Conservation (phyloP, 2,113 vertebrate species). For the Dolichotis patagonum region DNA sequence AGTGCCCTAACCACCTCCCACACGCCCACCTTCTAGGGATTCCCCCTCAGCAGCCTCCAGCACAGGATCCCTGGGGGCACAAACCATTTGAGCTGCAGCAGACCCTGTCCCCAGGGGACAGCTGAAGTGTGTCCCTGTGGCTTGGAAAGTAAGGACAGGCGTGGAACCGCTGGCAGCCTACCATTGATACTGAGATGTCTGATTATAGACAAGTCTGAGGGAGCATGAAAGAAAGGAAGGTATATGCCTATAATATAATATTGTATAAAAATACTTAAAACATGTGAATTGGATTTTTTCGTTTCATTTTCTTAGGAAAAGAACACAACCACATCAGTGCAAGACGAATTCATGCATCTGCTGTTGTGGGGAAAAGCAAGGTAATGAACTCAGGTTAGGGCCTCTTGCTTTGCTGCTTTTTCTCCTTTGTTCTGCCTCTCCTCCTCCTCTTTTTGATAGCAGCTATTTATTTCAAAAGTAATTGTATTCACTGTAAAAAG, state of each 20-base stretch:
- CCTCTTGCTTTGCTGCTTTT: not conserved
- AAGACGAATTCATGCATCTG: slow-evolving; percentile 98
- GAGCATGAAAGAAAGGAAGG: not conserved
- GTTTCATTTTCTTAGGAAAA: slow-evolving; percentile 90
- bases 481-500: not conserved
- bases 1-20: not conserved
- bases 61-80: no score
- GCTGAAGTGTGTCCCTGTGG: not conserved
- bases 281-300: slow-evolving; percentile 40
- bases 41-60: not conserved
- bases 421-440: not conserved
- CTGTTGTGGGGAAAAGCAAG: slow-evolving; percentile 98
- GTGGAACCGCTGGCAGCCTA: not conserved
- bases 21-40: not conserved
- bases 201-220: not conserved
- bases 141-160: not conserved
- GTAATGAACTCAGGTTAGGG: slow-evolving; percentile 80
- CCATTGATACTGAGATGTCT: not conserved
- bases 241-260: not conserved
- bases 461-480: not conserved
- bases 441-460: not conserved
- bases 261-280: slow-evolving; percentile 47
- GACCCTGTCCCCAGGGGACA: not conserved
- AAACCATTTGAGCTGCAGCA: no score
- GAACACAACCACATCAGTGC: slow-evolving; percentile 97